Evolutionary conservation across 1,140 invertebrate species (phyloP).

Genomic region (Pseudachorutes palmiensis): DNA sequence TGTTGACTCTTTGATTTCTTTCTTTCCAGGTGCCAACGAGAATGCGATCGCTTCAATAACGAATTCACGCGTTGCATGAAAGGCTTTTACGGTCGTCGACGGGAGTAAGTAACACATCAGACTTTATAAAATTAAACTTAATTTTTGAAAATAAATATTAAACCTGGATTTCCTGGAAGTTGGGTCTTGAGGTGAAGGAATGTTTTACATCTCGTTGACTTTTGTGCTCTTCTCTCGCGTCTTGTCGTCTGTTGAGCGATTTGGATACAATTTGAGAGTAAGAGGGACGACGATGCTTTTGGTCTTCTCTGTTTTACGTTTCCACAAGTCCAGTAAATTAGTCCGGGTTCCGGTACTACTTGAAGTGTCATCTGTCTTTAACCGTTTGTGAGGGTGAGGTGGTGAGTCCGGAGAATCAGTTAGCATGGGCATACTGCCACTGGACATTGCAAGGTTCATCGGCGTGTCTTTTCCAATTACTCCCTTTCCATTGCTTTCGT

Average conservation of each 20-base stretch:
- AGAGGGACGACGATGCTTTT: background rate
- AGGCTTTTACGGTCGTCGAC: no score
- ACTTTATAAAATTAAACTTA: no score
- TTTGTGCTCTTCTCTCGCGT: background rate
- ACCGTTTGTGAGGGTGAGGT: constrained; percentile 42
- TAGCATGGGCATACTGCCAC: constrained; percentile 54
- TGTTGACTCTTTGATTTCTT: no score
- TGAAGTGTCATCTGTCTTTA: background rate
- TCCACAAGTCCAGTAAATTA: constrained; percentile 25
- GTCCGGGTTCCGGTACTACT: background rate
- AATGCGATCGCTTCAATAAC: no score
- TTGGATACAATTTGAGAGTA: background rate
- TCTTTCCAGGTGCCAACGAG: no score
- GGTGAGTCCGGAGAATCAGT: constrained; percentile 75
- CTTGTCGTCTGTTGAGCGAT: background rate
- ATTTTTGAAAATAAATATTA: no score
- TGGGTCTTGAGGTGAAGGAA: no score
- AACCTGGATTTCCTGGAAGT: no score
- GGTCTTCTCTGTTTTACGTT: constrained; percentile 27
- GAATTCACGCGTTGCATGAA: no score
- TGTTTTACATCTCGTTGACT: no score
- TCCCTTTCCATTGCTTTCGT: constrained; percentile 41
- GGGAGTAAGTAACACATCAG: no score
- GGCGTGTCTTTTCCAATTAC: constrained; percentile 41
- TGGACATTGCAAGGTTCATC: constrained; percentile 1